Conservation (phyloP, 2,888 invertebrate species). For the Dorcus parallelipipedus region DNA sequence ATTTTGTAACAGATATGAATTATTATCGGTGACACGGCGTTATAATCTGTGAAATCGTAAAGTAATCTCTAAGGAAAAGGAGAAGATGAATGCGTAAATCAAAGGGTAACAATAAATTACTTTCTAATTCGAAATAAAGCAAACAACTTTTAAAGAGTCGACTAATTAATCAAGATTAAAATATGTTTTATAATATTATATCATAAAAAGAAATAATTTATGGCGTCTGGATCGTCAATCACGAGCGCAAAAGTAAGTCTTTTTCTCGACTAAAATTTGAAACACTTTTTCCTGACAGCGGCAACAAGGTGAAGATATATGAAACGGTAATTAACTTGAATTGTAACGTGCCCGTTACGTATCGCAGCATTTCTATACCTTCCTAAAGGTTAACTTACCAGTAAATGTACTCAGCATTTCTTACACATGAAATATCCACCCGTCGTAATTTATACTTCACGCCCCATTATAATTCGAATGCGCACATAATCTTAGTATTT, state of each 20-base stretch:
- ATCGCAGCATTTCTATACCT: constrained; percentile 23
- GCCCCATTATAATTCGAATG: too few species aligned
- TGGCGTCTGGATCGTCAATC: constrained; percentile 12
- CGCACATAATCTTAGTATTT: too few species aligned
- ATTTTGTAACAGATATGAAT: constrained; percentile 14
- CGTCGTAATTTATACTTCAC: not conserved
- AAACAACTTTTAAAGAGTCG: constrained; percentile 13
- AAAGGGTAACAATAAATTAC: constrained; percentile 14
- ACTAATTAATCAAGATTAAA: constrained; percentile 18
- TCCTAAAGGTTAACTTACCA: not conserved
- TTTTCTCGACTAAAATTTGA: constrained; percentile 20
- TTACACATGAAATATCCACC: not conserved
- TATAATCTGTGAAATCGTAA: too few species aligned
- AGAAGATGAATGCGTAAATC: not conserved
- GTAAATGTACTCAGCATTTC: not conserved
- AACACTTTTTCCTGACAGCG: constrained; percentile 26
- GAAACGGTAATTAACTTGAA: constrained; percentile 34
- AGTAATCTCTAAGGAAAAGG: not conserved
- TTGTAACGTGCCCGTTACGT: constrained; percentile 29
- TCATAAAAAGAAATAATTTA: constrained; percentile 2
- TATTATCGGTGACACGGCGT: constrained; percentile 2
- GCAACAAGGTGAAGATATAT: constrained; percentile 31
- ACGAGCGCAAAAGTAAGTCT: constrained; percentile 8
- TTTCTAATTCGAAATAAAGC: constrained; percentile 14
- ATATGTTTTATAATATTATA: constrained; percentile 14